Percentiles rank a stretch among this genome's conserved stretches.
phyloP scores from a whole-genome alignment of 2,113 vertebrate genomes.

The Rhea pennata region DNA sequence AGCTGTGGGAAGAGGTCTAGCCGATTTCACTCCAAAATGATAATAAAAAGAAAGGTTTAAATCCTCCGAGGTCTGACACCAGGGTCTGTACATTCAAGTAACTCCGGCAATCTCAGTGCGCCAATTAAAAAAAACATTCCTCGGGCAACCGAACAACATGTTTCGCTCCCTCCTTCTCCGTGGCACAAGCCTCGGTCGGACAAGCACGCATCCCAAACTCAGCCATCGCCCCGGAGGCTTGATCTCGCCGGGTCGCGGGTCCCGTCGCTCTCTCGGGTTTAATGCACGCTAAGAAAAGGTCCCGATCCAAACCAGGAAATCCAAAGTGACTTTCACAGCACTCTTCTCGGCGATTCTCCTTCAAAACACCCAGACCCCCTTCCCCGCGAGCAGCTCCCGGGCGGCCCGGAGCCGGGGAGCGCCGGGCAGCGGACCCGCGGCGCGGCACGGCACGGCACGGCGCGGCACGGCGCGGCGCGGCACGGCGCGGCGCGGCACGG shows the following conservation, averaged over 20 bases:
- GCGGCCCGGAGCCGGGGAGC: background rate
- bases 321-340: background rate
- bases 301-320: background rate
- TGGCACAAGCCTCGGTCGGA: background rate
- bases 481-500: too few relatives aligned
- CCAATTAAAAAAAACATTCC: background rate
- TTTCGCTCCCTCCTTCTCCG: background rate
- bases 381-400: background rate
- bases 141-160: background rate
- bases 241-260: background rate
- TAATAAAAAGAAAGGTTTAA: background rate
- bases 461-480: too few relatives aligned
- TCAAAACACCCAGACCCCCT: background rate
- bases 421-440: too few relatives aligned
- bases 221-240: slow-evolving; percentile 36
- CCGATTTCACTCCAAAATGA: background rate
- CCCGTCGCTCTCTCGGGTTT: background rate
- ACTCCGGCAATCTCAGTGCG: background rate
- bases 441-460: too few relatives aligned
- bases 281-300: background rate
- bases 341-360: too few relatives aligned
- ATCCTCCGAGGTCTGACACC: background rate
- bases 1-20: background rate
- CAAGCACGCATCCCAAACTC: background rate
- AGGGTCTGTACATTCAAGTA: background rate